Evolutionary conservation across 2,797 vertebrate species (phyloP).

Genomic region (Adelosebastes latens): DNA sequence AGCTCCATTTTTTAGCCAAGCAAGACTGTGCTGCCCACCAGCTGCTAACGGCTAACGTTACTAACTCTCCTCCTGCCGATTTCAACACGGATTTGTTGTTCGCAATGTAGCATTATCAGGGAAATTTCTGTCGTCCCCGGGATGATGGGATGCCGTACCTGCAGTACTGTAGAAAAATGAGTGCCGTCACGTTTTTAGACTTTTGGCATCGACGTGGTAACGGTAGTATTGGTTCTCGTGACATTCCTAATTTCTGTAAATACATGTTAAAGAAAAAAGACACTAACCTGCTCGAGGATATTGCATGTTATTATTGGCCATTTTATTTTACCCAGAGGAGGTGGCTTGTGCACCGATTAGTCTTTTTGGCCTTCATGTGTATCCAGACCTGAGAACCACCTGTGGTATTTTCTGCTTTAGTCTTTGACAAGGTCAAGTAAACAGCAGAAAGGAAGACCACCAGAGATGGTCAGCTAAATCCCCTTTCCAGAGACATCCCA

Average conservation of each 20-base stretch:
- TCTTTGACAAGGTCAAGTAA: slow-evolving; percentile 52
- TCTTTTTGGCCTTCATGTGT: background rate
- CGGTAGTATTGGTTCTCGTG: background rate
- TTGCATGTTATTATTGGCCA: background rate
- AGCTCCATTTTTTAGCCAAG: background rate
- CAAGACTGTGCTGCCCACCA: too few species aligned
- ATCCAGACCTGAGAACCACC: slow-evolving; percentile 26
- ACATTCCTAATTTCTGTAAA: background rate
- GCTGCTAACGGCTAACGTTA: too few species aligned
- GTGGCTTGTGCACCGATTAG: slow-evolving; percentile 7
- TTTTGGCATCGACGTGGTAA: background rate
- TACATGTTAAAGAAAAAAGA: background rate
- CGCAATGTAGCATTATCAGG: background rate
- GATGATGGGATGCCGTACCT: background rate
- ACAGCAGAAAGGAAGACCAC: slow-evolving; percentile 59
- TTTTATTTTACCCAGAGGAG: slow-evolving; percentile 10
- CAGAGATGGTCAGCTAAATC: slow-evolving; percentile 42
- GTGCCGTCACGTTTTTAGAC: background rate
- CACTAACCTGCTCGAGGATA: background rate
- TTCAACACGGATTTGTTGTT: background rate
- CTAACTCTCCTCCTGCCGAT: too few species aligned
- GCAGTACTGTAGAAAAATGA: background rate
- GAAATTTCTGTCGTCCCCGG: background rate
- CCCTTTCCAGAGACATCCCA: slow-evolving; percentile 49
- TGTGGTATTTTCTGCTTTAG: slow-evolving; percentile 16